Conservation (phyloP, 2,797 vertebrate species). For the Karalla daura region DNA sequence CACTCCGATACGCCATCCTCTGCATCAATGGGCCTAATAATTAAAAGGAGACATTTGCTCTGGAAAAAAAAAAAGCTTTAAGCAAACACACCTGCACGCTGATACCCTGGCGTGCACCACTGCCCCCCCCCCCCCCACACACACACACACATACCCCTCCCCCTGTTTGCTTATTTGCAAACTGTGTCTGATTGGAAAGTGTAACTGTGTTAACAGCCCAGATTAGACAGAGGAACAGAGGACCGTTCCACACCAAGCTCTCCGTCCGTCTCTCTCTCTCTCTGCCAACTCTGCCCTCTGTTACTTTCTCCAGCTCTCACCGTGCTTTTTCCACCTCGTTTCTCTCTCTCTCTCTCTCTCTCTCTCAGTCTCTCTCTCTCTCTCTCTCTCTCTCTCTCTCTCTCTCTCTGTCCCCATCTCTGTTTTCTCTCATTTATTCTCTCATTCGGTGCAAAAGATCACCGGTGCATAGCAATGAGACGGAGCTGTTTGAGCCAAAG, state of each 20-base stretch:
- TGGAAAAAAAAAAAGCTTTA: constrained; percentile 61
- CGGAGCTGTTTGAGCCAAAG: constrained; percentile 53
- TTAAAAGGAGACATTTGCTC: constrained; percentile 75
- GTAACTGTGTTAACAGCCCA: constrained; percentile 63
- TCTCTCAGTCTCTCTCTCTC: constrained; percentile 12
- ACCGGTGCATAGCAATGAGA: constrained; percentile 66
- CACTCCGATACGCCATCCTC: constrained; percentile 56
- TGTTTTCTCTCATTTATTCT: constrained; percentile 52
- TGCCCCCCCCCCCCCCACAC: too few relatives aligned
- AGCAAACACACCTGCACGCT: constrained; percentile 68
- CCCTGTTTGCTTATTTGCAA: constrained; percentile 55
- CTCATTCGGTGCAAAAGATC: constrained; percentile 47
- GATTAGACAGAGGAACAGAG: constrained; percentile 62
- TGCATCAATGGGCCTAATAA: constrained; percentile 71
- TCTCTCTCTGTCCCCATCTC: constrained; percentile 32
- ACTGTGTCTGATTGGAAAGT: constrained; percentile 66
- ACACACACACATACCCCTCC: constrained; percentile 35
- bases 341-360: constrained; percentile 21
- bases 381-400: constrained; percentile 6
- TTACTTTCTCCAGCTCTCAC: constrained; percentile 18
- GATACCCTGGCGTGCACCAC: constrained; percentile 50
- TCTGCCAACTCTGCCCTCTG: constrained; percentile 24
- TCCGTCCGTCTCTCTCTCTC: constrained; percentile 16
- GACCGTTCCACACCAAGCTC: constrained; percentile 44
- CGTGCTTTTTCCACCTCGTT: not conserved